Conservation (phyloP, 2,888 invertebrate species). For the Drepana falcataria region DNA sequence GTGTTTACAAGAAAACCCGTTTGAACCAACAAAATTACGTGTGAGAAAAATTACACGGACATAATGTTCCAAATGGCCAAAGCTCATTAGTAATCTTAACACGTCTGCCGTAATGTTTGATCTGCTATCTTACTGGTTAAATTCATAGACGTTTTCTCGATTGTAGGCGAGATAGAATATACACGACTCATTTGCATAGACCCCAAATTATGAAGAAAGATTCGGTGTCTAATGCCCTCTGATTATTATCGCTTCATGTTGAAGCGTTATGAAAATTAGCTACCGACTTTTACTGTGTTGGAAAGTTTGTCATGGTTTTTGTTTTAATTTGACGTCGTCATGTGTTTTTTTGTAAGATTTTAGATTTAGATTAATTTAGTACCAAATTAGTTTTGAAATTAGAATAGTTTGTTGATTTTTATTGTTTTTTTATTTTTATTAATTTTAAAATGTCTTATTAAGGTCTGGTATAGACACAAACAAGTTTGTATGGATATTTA, state of each 20-base stretch:
- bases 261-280: constrained; percentile 4
- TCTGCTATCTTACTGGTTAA: constrained; percentile 31
- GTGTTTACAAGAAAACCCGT: constrained; percentile 1
- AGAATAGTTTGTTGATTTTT: no score
- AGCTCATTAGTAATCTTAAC: constrained; percentile 7
- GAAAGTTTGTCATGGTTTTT: background rate
- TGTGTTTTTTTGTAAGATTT: background rate
- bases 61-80: background rate
- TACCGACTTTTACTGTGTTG: constrained; percentile 4
- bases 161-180: constrained; percentile 27
- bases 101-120: constrained; percentile 26
- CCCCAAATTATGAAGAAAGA: constrained; percentile 35
- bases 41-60: constrained; percentile 1
- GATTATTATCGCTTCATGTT: constrained; percentile 21
- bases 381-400: no score
- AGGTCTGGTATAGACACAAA: no score
- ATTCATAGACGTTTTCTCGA: constrained; percentile 34
- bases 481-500: no score
- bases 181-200: constrained; percentile 36
- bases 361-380: no score
- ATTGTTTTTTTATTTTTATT: no score
- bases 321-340: background rate
- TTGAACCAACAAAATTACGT: background rate
- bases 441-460: no score
- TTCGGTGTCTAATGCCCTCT: constrained; percentile 29